phyloP scores from a whole-genome alignment of 2,888 invertebrate species.

The Scrobipalpa costella region DNA sequence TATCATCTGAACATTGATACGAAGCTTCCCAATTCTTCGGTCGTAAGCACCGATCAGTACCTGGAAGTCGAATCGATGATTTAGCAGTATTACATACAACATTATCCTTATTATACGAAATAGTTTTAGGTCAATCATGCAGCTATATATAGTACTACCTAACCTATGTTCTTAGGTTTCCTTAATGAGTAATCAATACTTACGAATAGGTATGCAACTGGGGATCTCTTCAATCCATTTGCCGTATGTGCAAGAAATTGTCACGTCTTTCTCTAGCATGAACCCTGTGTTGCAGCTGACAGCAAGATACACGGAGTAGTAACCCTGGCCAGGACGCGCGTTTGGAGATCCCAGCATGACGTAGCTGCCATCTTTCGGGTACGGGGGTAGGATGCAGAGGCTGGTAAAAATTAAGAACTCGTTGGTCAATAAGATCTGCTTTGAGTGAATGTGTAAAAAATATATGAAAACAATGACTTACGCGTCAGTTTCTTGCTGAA shows the following conservation, averaged over 20 bases:
- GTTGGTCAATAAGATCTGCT: not conserved
- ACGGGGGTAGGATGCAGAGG: constrained; percentile 7
- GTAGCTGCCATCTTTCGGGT: not conserved
- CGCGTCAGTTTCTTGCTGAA: not conserved
- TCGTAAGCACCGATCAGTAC: not conserved
- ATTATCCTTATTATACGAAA: not conserved
- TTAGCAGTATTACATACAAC: not conserved
- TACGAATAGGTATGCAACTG: constrained; percentile 8
- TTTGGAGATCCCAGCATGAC: not conserved
- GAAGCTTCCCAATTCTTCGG: not conserved
- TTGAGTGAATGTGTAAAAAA: not conserved
- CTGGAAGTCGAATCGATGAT: not conserved
- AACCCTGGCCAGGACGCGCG: not conserved
- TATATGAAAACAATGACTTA: not conserved
- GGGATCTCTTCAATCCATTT: not conserved
- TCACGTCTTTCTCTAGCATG: not conserved
- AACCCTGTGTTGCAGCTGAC: constrained; percentile 3
- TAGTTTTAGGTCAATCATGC: not conserved
- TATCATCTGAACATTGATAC: not conserved
- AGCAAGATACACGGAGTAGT: not conserved
- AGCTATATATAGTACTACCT: not conserved
- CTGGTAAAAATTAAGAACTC: not conserved
- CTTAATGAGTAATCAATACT: too few species aligned
- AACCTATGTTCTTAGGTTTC: too few species aligned
- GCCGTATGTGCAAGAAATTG: constrained; percentile 4